These are phyloP conservation scores for Otolemur crassicaudatus DNA, from an alignment of 2,797 vertebrate genomes.

Conservation along the genomic window DNA sequence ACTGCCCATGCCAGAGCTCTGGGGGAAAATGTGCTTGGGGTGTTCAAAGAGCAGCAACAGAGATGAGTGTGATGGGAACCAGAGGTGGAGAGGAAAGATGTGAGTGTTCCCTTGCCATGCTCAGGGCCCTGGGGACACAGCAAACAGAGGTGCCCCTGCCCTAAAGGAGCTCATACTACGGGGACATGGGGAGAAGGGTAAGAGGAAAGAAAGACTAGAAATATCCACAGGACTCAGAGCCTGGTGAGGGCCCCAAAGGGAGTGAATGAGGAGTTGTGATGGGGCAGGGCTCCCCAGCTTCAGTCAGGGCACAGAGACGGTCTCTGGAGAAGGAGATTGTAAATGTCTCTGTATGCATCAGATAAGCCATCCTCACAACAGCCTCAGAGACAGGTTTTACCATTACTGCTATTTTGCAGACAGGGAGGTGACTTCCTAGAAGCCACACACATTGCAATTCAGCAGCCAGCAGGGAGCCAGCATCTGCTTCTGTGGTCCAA, in stretches of 20 bases:
- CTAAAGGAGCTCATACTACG: fast-evolving
- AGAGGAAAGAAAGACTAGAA: background rate
- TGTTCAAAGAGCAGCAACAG: background rate
- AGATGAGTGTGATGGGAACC: fast-evolving
- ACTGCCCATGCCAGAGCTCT: too few relatives aligned
- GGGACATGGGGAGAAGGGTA: fast-evolving
- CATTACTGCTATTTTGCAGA: background rate
- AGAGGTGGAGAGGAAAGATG: fast-evolving
- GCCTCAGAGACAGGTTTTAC: background rate
- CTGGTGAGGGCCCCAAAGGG: background rate
- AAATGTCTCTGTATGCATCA: fast-evolving
- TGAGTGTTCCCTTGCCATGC: fast-evolving
- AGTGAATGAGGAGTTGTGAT: fast-evolving
- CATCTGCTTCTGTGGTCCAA: background rate
- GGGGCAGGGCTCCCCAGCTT: background rate
- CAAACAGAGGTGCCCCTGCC: fast-evolving
- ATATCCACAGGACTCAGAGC: background rate
- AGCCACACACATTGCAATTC: background rate
- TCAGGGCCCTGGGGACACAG: background rate
- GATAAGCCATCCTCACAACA: background rate
- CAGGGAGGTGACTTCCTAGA: background rate
- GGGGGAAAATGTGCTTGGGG: background rate
- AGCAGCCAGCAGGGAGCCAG: too few relatives aligned
- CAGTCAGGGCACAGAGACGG: background rate
- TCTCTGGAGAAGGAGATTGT: background rate